phyloP scores from a whole-genome alignment of 1,140 invertebrate genomes.

The Tetragnatha versicolor region DNA sequence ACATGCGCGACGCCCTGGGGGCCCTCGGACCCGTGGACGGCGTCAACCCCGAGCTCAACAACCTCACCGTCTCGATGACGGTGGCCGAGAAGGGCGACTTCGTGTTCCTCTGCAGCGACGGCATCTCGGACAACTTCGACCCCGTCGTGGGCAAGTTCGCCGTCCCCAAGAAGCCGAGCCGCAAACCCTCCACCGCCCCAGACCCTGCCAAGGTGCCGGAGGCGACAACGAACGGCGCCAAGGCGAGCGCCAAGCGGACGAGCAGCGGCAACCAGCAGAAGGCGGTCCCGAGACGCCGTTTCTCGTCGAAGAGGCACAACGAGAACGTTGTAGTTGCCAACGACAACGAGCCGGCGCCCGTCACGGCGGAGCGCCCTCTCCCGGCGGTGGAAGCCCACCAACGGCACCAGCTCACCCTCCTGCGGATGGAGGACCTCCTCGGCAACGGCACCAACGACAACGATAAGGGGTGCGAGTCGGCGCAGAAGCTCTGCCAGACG shows the following conservation, averaged over 20 bases:
- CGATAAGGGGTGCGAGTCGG: slow-evolving; percentile 65
- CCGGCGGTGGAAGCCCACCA: slow-evolving; percentile 81
- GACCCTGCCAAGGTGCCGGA: too few relatives aligned
- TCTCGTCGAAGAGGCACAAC: slow-evolving; percentile 50
- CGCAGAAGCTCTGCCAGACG: slow-evolving; percentile 75
- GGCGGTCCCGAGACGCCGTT: slow-evolving; percentile 10
- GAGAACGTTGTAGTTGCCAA: slow-evolving; percentile 11
- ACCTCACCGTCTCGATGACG: slow-evolving; percentile 88
- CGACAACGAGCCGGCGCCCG: background rate
- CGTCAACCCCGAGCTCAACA: slow-evolving; percentile 86
- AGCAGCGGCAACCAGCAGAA: slow-evolving; percentile 47
- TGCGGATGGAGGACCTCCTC: slow-evolving; percentile 83
- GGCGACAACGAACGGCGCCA: background rate
- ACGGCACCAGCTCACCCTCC: slow-evolving; percentile 78
- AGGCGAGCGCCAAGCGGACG: slow-evolving; percentile 22
- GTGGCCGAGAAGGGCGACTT: slow-evolving; percentile 83
- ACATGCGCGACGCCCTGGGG: slow-evolving; percentile 90
- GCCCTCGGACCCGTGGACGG: slow-evolving; percentile 90
- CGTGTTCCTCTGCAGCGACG: slow-evolving; percentile 88
- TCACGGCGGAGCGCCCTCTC: background rate
- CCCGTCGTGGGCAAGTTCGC: slow-evolving; percentile 93
- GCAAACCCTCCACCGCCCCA: slow-evolving; percentile 23
- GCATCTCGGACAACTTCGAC: slow-evolving; percentile 94
- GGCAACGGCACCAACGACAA: slow-evolving; percentile 72
- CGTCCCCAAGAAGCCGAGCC: slow-evolving; percentile 65